Base-by-base conservation (phyloP, 2,797 vertebrate species). In the Champsocephalus gunnari region DNA sequence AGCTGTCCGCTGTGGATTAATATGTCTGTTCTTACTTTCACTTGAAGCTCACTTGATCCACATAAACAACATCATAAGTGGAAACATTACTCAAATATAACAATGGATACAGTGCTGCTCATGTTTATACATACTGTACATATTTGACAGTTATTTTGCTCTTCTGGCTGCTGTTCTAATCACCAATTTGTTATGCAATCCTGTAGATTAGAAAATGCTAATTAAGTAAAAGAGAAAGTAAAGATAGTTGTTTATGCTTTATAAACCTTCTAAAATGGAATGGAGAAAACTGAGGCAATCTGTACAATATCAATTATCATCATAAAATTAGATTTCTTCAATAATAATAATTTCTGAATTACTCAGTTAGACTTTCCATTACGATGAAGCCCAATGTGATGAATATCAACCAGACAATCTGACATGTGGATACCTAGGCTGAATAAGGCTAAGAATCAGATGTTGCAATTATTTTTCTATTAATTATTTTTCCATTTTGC, bases 1-100 rank as follows among this genome's bases (percentile, higher is more conserved):
- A 79, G 54, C 21, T 58, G 56, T 66, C 56, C 1, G 0, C 34
- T 12, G 34, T 19, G 19, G 70, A 72, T 80, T 65, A 38, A 50
- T 57, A 19, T 14, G 45, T 67, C 28, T 44, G 32, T 48, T 65
- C 12, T 16, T 16, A 54, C 41, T 69, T 81, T 68, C 21, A 51
- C 43, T 61, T 45, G 43, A 70, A 28, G 28, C 58, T 38, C 55
- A 65, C 65, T 66, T 62, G 9, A 75, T 55, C 75, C 66, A 48
- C 24, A 70, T 34, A 17, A 53, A 75, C 28, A 75, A 59, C 19
- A 34, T 34, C 8, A 5, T n/a, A 53, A 72, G 49, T 16, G n/a
- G 58, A 68, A 62, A 56, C 44, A 59, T 61, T 41, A 34, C 10
- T 75, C 11, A 32, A 16, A 47, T 57, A 19, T 6, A 51, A 1